Conservation (phyloP, 2,113 vertebrate species). For the Oncorhynchus nerka region DNA sequence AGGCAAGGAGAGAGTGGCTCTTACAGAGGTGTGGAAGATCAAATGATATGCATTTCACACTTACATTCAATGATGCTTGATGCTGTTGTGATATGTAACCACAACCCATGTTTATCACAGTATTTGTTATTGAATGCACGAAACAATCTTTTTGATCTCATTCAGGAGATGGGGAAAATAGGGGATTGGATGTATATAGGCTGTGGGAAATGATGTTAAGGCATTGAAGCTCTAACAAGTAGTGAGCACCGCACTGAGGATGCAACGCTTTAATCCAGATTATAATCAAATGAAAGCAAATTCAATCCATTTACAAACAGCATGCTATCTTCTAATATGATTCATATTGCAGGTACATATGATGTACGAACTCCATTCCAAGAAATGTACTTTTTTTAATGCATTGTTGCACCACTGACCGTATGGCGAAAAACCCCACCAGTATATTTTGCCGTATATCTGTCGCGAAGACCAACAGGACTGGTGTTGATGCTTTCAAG, state of each 20-base stretch:
- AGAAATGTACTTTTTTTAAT: too few relatives aligned
- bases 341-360: not conserved
- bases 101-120: not conserved
- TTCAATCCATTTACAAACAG: not conserved
- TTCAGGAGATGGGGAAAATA: not conserved
- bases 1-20: not conserved
- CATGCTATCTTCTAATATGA: not conserved
- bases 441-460: too few relatives aligned
- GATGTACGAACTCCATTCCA: not conserved
- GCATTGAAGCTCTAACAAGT: not conserved
- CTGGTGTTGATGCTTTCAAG: too few relatives aligned
- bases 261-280: not conserved
- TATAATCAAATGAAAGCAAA: not conserved
- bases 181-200: not conserved
- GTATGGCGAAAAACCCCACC: too few relatives aligned
- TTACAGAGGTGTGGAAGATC: not conserved
- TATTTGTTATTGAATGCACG: not conserved
- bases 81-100: not conserved
- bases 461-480: too few relatives aligned
- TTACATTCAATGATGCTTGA: not conserved
- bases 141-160: not conserved
- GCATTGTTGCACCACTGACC: too few relatives aligned
- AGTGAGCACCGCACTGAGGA: not conserved
- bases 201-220: not conserved
- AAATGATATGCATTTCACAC: not conserved